A percentile compares a stretch with the other conserved stretches of the same genome.
phyloP scores from a whole-genome alignment of 64 coral and sea anemone species.

The Acropora yongei region DNA sequence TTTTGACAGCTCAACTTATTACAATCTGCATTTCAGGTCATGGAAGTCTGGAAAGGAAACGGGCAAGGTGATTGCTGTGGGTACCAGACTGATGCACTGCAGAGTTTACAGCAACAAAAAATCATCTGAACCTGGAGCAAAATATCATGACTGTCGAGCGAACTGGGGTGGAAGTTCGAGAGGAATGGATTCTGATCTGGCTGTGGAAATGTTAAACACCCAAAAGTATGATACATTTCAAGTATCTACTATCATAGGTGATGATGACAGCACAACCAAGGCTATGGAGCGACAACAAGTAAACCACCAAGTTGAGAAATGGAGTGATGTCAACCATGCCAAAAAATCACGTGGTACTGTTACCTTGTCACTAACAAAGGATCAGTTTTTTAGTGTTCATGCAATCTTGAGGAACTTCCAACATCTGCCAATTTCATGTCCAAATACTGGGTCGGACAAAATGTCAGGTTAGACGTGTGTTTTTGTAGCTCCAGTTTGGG shows the following conservation, averaged over 20 bases:
- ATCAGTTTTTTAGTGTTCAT: neutral
- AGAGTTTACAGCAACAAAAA: conserved; percentile 19
- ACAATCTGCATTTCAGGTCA: conserved; percentile 19
- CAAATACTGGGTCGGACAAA: neutral
- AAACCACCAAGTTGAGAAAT: conserved; percentile 24
- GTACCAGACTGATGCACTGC: conserved; percentile 21
- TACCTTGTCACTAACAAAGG: conserved; percentile 7
- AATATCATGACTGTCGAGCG: conserved; percentile 42
- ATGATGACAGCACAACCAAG: conserved; percentile 28
- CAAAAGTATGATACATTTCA: conserved; percentile 1
- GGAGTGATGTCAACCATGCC: conserved; percentile 34
- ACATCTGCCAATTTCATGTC: conserved; percentile 17
- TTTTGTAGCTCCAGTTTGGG: too few species aligned
- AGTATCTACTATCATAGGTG: conserved; percentile 21
- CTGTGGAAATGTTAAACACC: conserved; percentile 58
- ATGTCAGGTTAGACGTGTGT: too few species aligned
- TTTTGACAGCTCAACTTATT: neutral
- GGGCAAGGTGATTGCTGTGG: conserved; percentile 28
- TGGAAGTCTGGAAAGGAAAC: conserved; percentile 14
- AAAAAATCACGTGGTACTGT: conserved; percentile 33
- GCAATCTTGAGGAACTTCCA: conserved; percentile 17
- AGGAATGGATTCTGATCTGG: conserved; percentile 36
- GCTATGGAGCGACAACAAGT: conserved; percentile 9
- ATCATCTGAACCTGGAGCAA: neutral
- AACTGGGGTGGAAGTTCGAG: conserved; percentile 47